phyloP scores from a whole-genome alignment of 2,797 vertebrate genomes.

The Xenops minutus region DNA sequence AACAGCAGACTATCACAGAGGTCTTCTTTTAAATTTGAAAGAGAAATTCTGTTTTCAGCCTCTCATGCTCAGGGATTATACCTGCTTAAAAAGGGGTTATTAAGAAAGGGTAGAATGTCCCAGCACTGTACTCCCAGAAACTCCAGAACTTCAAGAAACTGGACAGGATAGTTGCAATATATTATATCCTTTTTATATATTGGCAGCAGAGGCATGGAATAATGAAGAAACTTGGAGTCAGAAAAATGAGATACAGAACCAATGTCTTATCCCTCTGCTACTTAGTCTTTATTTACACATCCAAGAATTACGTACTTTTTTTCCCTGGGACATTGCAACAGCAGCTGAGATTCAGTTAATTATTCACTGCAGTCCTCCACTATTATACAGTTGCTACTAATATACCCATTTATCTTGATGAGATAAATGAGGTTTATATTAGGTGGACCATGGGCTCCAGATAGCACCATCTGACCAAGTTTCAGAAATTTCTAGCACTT shows the following conservation, averaged over 20 bases:
- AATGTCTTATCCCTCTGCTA: not conserved
- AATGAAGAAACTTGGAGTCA: not conserved
- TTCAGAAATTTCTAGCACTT: not conserved
- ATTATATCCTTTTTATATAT: not conserved
- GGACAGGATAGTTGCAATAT: not conserved
- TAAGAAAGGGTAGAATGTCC: not conserved
- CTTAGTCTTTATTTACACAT: not conserved
- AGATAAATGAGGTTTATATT: not conserved
- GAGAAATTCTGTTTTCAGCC: not conserved
- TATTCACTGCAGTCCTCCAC: not conserved
- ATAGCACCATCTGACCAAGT: not conserved
- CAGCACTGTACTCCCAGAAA: not conserved
- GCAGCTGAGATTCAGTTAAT: not conserved
- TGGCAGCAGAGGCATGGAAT: not conserved
- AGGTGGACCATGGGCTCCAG: not conserved
- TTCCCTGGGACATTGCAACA: not conserved
- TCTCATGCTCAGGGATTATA: not conserved
- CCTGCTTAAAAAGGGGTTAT: not conserved
- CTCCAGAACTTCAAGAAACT: not conserved
- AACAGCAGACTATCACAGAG: slow-evolving; percentile 6
- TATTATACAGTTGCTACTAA: not conserved
- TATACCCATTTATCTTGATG: not conserved
- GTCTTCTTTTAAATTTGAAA: not conserved
- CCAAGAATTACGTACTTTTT: not conserved
- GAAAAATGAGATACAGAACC: not conserved